Base-by-base conservation (phyloP, 2,797 vertebrate genomes). In the Gila robusta region DNA sequence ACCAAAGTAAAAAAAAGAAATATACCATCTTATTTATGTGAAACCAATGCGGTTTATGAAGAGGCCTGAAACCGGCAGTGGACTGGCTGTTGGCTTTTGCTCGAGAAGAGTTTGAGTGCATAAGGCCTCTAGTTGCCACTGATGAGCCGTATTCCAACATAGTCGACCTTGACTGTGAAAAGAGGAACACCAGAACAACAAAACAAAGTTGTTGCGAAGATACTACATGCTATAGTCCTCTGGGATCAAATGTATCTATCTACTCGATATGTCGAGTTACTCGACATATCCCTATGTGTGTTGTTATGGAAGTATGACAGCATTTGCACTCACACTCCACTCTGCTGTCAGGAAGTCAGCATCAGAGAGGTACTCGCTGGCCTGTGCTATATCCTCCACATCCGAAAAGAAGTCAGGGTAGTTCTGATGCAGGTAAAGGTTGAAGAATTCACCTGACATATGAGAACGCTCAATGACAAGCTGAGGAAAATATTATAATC, bases 401-500 rank as follows among this genome's bases (percentile, higher is more conserved):
- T 97, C 95, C 19, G 93, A 91, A 91, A 98, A 99, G 91, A 99
- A 99, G 90, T 98, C 97, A 89, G 97, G 0, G 66, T 98, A 99
- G 95, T 99, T 99, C 93, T 99, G 98, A 85, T 99, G 98, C 86
- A 99, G 97, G 92, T 98, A 99, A 7, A 99, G 95, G 93, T 95
- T 98, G 93, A 99, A 99, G 83, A 97, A 92, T 66, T 97, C 96
- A 73, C 95, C 96, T 3, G 96, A 96, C 96, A 98, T 95, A 85
- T 98, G 97, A 0, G 97, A 97, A 73, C 96, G 98, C 93, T 98
- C 97, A 62, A 99, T 94, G 78, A 98, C 94, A 81, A 93, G 79
- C 98, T 99, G 91, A 82, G 86, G 28, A 49, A 39, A 59, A 41
- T 28, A 56, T 26, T 6, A 52, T n/a, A 52, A 67, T 39, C 1